Base-by-base conservation (phyloP, 2,113 vertebrate species). In the Pedetes capensis region DNA sequence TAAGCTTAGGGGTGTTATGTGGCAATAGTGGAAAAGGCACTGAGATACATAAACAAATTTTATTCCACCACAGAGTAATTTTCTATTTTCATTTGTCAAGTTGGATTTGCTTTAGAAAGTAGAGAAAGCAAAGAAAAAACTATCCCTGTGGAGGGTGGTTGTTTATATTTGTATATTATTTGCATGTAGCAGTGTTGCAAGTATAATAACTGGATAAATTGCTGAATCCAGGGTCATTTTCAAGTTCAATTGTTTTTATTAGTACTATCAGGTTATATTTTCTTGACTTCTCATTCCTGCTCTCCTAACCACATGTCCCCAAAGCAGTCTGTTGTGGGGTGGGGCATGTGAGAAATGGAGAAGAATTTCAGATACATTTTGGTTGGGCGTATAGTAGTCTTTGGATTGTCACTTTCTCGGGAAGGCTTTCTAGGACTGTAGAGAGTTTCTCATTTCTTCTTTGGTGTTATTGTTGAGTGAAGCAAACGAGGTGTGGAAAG, bases 101-200 rank as follows among this genome's bases (percentile, higher is more conserved):
- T 53, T 86, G 63, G 47, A 95, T 97, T 96, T 96, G 66, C 55
- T 90, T 93, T 85, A 78, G 68, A 90, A 90, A 55, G 53, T 49
- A 90, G 71, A 92, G 71, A 88, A 96, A 96, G 94, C 93, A 92
- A 79, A 91, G 82, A 51, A 82, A 96, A 82, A 22, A 22, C 63
- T 85, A 64, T 69, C 75, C 39, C 74, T 64, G 0, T 42, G 64
- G 91, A 93, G 55, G 32, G 3, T 92, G 12, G 17, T 85, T n/a
- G 0, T 85, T 95, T 59, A 55, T 71, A 83, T 96, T 92, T 95
- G 91, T 71, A 92, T 92, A 37, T 78, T 34, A 97, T 95, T 93
- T 96, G 87, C 91, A 94, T 74, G 61, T 25, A 95, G 64, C 27
- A 42, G 1, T 51, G 37, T 57, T 88, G 37, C 55, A 20, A 95